Evolutionary conservation across 2,888 invertebrate genomes (phyloP), one percentile per base, ranked within the genome.

Genomic region (Eudemis profundana): DNA sequence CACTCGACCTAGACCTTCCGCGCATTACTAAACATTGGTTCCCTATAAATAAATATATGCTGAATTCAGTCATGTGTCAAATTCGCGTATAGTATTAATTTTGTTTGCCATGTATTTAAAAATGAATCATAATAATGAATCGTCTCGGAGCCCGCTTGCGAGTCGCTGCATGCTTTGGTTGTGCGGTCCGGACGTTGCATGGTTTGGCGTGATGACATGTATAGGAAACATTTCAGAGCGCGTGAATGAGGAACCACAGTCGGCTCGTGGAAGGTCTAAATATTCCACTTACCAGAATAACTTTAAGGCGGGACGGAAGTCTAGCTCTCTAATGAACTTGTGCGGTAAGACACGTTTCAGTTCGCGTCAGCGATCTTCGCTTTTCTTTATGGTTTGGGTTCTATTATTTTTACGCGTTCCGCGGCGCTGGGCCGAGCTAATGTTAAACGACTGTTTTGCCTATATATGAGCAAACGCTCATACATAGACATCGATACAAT

Each of bases 301-400:
- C 96, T 96, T 96, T 95, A 96, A 96, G 94, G 94, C 92, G 83
- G 94, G 94, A 86, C 96, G 97, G 95, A 97, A 97, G 94, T 97
- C 97, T 93, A 97, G 96, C 95, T 97, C 97, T 92, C 95, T 97
- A 94, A 97, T 97, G 97, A 97, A 97, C 95, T 94, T 97, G 95
- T 97, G 97, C 95, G 97, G 97, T 97, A 97, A 97, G 97, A 94
- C 85, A 81, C 77, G 79, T 86, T 85, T 84, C 78, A 76, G 76
- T 81, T 80, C 78, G 57, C 64, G 50, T 44, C 21, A 46, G 65
- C 54, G 57, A 57, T 7, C 50, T 53, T 61, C 21, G 76, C 79
- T 84, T 81, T 77, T 78, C 87, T 87, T 87, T 86, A 74, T 85
- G 90, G 89, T 86, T 87, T 59, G 88, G 90, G 87, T 86, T 76